Percentiles rank a stretch among this genome's conserved stretches.
Conservation (phyloP, 2,797 vertebrate genomes). For the Kryptopterus vitreolus region DNA sequence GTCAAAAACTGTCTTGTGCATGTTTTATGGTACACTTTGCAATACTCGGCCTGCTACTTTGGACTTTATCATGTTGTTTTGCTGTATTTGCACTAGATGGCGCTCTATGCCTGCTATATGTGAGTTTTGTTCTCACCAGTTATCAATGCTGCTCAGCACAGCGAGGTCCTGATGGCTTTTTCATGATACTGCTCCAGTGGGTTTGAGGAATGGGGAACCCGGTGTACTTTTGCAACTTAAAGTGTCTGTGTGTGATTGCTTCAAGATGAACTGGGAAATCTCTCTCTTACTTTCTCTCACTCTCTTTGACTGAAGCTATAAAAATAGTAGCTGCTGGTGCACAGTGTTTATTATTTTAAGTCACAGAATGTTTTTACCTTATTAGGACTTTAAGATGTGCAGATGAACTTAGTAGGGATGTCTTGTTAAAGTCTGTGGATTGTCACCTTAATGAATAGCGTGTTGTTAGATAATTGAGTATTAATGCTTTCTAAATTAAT, state of each 20-base stretch:
- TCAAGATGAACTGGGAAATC: conserved; percentile 55
- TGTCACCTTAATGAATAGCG: too few relatives aligned
- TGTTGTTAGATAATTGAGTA: background rate
- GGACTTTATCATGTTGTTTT: background rate
- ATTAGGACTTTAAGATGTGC: background rate
- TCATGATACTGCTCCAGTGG: conserved; percentile 41
- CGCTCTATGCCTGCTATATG: conserved; percentile 38
- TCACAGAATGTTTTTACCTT: background rate
- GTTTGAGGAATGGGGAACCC: conserved; percentile 46
- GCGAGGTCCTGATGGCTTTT: conserved; percentile 44
- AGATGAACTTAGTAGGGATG: background rate
- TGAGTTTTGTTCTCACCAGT: conserved; percentile 10
- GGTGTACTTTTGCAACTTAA: conserved; percentile 44
- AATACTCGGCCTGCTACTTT: background rate
- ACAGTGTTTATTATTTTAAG: background rate
- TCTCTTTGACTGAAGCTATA: background rate
- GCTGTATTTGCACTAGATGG: conserved; percentile 60
- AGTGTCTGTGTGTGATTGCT: conserved; percentile 46
- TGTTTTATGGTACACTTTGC: background rate
- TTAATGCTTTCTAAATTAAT: background rate
- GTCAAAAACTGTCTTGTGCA: too few relatives aligned
- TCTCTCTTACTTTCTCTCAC: background rate
- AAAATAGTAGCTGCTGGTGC: background rate
- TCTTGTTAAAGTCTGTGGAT: background rate
- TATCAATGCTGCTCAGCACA: conserved; percentile 30